Base-by-base conservation (phyloP, 1,140 invertebrate genomes). In the Vollenhovia emeryi region DNA sequence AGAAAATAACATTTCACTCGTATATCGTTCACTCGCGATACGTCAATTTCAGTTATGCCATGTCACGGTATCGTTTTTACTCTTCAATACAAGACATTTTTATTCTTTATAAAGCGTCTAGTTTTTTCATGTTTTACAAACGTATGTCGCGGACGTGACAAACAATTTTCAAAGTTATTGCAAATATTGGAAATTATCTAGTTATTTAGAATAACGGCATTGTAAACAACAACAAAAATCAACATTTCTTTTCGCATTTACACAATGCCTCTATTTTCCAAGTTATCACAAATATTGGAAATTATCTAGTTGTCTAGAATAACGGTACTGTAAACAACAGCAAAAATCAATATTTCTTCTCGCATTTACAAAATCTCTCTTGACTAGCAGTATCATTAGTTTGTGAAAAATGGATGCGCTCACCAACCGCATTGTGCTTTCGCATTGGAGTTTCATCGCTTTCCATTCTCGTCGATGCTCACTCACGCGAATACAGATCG, bases 401-500 rank as follows among this genome's bases (percentile, higher is more conserved):
- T 15, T 57, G 27, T 66, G 75, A 78, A 78, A 78, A 78, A 50
- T 50, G 27, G 2, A 76, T 64, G 40, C 36, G 15, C 30, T 64
- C 59, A 18, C 40, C 8, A 18, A 24, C 57, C 40, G 27, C 60
- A 21, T 78, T 33, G 75, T 30, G 75, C 30, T 78, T 52, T 66
- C 30, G 9, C 43, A 40, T 66, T 43, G 59, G 8, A 4, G 4
- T 66, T 50, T 78, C 43, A 66, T 21, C 43, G 43, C 21, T 78
- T 64, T 43, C 43, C 59, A 8, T 76, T 76, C 40, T 62, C 74
- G 27, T 78, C 40, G 18, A 33, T 40, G 40, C 48, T 78, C 27
- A 40, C 43, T 33, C 75, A 64, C 59, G 59, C 59, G 57, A 64
- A 78, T 78, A 33, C 27, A 21, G 18, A 64, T 78, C 40, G 57